Percentiles rank a stretch among this genome's conserved stretches.
Evolutionary conservation across 2,113 vertebrate species (phyloP).

Genomic region (Nothoprocta pentlandii): DNA sequence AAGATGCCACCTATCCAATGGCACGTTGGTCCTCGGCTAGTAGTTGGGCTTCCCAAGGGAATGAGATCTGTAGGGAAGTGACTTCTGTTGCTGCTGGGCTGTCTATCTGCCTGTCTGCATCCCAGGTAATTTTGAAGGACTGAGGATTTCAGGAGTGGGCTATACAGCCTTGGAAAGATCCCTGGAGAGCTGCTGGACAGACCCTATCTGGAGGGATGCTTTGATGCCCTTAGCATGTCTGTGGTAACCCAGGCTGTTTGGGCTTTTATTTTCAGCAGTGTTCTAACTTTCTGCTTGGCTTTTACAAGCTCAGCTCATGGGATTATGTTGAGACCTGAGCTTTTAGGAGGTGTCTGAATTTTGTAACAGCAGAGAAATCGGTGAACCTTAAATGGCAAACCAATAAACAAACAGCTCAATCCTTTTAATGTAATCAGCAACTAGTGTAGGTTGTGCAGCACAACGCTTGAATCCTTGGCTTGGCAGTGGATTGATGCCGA

Average conservation of each 20-base stretch:
- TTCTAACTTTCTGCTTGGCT: background rate
- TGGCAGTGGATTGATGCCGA: background rate
- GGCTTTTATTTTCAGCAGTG: background rate
- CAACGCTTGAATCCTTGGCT: background rate
- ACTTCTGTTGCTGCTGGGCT: background rate
- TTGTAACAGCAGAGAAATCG: background rate
- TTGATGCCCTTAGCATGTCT: too few relatives aligned
- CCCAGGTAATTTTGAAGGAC: background rate
- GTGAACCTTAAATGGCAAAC: background rate
- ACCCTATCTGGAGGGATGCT: background rate
- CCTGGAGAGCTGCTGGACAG: too few relatives aligned
- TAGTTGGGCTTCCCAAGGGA: background rate
- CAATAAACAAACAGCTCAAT: background rate
- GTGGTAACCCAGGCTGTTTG: too few relatives aligned
- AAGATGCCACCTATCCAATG: fast-evolving
- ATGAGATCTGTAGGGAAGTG: background rate
- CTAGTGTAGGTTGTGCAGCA: background rate
- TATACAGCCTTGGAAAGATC: too few relatives aligned
- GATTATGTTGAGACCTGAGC: background rate
- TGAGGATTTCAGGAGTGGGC: too few relatives aligned
- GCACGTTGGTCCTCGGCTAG: fast-evolving
- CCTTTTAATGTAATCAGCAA: background rate
- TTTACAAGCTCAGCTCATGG: background rate
- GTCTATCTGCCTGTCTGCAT: background rate
- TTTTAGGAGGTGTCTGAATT: background rate